These are phyloP conservation scores for Lymantria dispar DNA, from an alignment of 2,888 invertebrate genomes.

Conservation along the genomic window DNA sequence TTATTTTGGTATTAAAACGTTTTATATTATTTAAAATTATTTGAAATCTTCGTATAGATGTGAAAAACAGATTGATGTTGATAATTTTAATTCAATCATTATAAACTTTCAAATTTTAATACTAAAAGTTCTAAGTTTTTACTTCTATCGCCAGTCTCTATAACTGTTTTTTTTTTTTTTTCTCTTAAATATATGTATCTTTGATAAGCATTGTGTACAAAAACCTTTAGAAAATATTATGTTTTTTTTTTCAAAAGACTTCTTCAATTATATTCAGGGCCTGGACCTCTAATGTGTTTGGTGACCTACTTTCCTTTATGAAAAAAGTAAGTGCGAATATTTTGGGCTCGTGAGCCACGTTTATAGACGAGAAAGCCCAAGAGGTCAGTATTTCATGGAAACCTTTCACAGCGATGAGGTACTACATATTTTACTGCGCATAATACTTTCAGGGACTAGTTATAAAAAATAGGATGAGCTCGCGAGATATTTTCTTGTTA, in stretches of 20 bases:
- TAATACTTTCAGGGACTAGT: neutral
- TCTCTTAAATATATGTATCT: no score
- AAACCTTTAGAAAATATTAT: no score
- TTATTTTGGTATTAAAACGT: no score
- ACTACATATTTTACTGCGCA: neutral
- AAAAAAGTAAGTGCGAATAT: neutral
- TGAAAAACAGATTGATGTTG: no score
- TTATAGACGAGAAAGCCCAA: conserved; percentile 1
- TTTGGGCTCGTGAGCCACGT: neutral
- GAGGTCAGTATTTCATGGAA: conserved; percentile 10
- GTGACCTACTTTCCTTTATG: neutral
- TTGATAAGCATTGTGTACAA: neutral
- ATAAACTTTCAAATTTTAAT: no score
- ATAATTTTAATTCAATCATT: no score
- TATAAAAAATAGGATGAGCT: neutral
- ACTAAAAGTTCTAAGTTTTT: no score
- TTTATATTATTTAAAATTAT: no score
- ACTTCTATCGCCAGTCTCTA: no score
- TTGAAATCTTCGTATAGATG: no score
- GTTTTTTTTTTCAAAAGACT: neutral
- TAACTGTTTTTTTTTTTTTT: no score
- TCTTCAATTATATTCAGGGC: neutral
- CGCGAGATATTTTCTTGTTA: no score
- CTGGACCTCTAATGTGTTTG: neutral
- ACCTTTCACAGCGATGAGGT: conserved; percentile 8